Conservation (phyloP, 2,888 invertebrate genomes). For the Ormyrus labotus region DNA sequence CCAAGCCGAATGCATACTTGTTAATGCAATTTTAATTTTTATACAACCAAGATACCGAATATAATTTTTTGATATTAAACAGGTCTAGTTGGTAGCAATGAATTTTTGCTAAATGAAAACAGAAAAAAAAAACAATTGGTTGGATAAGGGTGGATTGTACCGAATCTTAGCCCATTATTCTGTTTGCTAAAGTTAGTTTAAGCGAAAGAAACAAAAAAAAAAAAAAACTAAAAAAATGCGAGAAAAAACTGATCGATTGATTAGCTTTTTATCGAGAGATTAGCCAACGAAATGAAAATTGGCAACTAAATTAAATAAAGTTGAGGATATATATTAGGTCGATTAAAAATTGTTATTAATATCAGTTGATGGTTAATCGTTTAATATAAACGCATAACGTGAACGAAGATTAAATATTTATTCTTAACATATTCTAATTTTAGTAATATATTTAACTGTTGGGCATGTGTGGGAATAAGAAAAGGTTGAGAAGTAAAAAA, state of each 20-base stretch:
- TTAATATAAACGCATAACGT: conserved; percentile 62
- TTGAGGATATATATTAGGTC: conserved; percentile 54
- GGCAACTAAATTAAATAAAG: conserved; percentile 53
- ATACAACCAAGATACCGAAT: neutral
- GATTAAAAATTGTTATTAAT: conserved; percentile 60
- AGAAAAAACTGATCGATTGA: conserved; percentile 26
- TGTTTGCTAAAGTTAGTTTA: conserved; percentile 46
- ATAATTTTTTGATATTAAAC: conserved; percentile 12
- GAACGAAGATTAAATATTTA: conserved; percentile 67
- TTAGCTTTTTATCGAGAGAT: conserved; percentile 37
- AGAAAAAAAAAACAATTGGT: conserved; percentile 21
- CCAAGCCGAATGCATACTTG: conserved; percentile 41
- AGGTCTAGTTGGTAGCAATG: conserved; percentile 13
- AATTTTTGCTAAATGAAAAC: conserved; percentile 13
- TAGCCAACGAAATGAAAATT: conserved; percentile 50
- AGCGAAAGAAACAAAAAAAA: conserved; percentile 7
- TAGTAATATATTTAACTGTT: conserved; percentile 58
- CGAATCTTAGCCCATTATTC: conserved; percentile 42
- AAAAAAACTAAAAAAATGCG: conserved; percentile 12
- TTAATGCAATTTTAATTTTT: conserved; percentile 30
- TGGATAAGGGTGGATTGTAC: conserved; percentile 26
- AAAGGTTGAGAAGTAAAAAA: conserved; percentile 41
- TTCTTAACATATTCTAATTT: conserved; percentile 59
- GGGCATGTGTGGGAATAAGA: conserved; percentile 49
- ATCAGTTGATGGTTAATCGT: conserved; percentile 63